Evolutionary conservation across 2,113 vertebrate species (phyloP), one percentile per base, ranked within the genome.

Genomic region (Tetraodon nigroviridis): DNA sequence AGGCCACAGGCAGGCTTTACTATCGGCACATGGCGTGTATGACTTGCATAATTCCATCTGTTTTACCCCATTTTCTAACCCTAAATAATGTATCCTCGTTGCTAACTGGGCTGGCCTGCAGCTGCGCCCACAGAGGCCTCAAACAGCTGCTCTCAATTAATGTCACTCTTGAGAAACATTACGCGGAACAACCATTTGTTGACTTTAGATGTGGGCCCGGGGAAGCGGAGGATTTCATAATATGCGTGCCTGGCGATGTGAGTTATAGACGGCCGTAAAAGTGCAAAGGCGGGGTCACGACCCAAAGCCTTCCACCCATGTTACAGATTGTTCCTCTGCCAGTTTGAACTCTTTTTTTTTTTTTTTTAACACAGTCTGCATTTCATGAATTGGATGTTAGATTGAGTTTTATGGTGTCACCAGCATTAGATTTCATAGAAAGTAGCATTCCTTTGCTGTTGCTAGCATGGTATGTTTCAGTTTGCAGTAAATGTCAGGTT

Each of bases 71-170:
- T 48, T 48, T 48, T 5, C n/a, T 37, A 37, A 37, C 1, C 32
- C 12, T 37, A 2, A 48, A 19, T n/a, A 17, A 17, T 7, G 55
- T 14, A 54, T 62, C 71, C 63, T 58, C 61, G 63, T 75, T 59
- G 37, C 68, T 76, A 73, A 64, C 71, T 66, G 40, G 52, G 29
- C 61, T 53, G 65, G 27, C 58, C 57, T 82, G 75, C 84, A 85
- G 79, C 76, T 84, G 79, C 69, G 62, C 60, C 32, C 32, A 12
- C 32, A 37, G 29, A 74, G 65, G 51, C 58, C 69, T 71, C 45
- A 65, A 81, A 80, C 81, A 88, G 86, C 84, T 80, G 83, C 75
- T 80, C 85, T 78, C 83, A 83, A 78, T 86, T 87, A 83, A 66
- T 58, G 69, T 84, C 76, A 60, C 27, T 68, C 75, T 66, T 21